phyloP scores from a whole-genome alignment of 2,888 invertebrate species.

The Blastobasis lacticolella region DNA sequence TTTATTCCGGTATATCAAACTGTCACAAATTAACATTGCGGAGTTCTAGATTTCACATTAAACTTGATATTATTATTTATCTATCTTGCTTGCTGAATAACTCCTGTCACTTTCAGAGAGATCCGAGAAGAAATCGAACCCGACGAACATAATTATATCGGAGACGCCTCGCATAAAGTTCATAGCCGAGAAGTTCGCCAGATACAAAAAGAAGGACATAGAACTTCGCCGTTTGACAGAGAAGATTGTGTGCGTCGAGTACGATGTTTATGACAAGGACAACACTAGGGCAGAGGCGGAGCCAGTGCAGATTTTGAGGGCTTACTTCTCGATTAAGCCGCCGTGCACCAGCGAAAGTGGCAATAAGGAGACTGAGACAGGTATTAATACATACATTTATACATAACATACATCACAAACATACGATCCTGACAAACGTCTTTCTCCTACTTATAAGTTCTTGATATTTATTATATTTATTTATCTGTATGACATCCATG shows the following conservation, averaged over 20 bases:
- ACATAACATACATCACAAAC: too few species aligned
- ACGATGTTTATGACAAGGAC: constrained; percentile 39
- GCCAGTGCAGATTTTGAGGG: constrained; percentile 45
- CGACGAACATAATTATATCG: constrained; percentile 34
- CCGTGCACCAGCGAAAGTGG: neutral
- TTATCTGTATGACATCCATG: too few species aligned
- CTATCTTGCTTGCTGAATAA: too few species aligned
- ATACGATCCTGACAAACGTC: too few species aligned
- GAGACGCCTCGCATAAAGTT: constrained; percentile 46
- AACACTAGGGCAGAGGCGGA: constrained; percentile 6
- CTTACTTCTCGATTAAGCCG: constrained; percentile 49
- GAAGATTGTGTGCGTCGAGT: constrained; percentile 58
- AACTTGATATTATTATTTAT: too few species aligned
- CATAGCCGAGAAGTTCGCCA: constrained; percentile 50
- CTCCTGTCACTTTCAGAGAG: too few species aligned
- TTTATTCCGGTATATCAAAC: too few species aligned
- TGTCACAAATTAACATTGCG: too few species aligned
- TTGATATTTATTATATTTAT: too few species aligned
- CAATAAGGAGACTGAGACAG: neutral
- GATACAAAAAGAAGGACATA: constrained; percentile 41
- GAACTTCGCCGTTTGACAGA: constrained; percentile 52
- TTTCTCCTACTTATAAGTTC: too few species aligned
- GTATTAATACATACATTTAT: too few species aligned
- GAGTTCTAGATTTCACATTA: too few species aligned
- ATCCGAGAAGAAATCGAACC: neutral